Conservation (phyloP, 2,888 invertebrate genomes). For the Sinhomidia bicolor region DNA sequence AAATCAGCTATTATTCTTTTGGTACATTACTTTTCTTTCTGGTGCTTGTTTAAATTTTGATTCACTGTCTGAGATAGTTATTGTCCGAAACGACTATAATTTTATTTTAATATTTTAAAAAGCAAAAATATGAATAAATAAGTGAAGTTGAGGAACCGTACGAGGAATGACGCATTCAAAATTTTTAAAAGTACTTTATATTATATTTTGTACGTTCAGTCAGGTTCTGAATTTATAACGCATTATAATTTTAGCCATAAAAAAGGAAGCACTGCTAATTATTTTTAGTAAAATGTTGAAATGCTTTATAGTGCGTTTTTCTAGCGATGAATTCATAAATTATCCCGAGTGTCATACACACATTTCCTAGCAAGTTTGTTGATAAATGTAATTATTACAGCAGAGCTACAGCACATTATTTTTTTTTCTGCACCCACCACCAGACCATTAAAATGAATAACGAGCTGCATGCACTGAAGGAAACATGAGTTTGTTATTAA, state of each 20-base stretch:
- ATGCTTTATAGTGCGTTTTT: not conserved
- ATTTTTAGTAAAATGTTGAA: not conserved
- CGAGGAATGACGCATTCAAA: not conserved
- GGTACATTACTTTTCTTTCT: no score
- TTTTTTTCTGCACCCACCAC: no score
- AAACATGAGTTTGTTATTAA: not conserved
- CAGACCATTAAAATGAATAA: not conserved
- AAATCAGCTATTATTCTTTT: no score
- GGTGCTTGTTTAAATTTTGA: no score
- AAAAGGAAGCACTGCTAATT: slow-evolving; percentile 7
- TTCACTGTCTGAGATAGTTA: no score
- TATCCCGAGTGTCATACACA: not conserved
- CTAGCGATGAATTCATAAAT: slow-evolving; percentile 34
- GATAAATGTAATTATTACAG: not conserved
- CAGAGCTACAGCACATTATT: not conserved
- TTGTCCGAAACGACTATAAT: slow-evolving; percentile 25
- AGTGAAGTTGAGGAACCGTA: slow-evolving; percentile 30
- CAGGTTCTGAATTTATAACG: no score
- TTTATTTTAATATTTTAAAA: no score
- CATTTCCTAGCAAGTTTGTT: not conserved
- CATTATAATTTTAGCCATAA: not conserved
- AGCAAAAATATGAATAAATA: slow-evolving; percentile 6
- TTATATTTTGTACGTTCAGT: no score
- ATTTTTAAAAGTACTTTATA: no score
- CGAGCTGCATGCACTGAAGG: no score